These are phyloP conservation scores for Erebia palarica DNA, from an alignment of 2,888 invertebrate genomes.

Conservation along the genomic window DNA sequence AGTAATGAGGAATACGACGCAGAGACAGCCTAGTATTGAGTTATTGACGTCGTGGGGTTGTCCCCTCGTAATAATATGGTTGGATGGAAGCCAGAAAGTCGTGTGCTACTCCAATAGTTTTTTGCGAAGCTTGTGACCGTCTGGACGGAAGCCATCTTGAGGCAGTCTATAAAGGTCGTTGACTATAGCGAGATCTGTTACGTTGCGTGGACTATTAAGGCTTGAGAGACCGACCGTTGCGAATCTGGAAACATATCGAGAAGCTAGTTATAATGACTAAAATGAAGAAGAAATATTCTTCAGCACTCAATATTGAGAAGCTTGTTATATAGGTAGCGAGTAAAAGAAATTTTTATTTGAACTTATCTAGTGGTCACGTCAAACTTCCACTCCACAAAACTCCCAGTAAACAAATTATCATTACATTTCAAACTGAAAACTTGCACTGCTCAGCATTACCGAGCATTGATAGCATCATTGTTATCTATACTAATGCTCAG, in stretches of 20 bases:
- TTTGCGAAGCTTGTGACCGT: slow-evolving; percentile 54
- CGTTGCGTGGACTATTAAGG: slow-evolving; percentile 17
- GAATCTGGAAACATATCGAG: neutral
- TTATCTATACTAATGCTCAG: no score
- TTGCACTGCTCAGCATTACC: no score
- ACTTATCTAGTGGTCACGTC: no score
- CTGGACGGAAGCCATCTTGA: slow-evolving; percentile 64
- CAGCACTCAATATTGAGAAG: no score
- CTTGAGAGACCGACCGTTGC: neutral
- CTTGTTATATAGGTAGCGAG: no score
- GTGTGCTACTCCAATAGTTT: slow-evolving; percentile 55
- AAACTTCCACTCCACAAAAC: no score
- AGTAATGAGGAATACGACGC: no score
- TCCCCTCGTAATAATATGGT: slow-evolving; percentile 41
- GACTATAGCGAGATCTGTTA: slow-evolving; percentile 25
- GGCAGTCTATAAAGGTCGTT: slow-evolving; percentile 54
- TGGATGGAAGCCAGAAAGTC: slow-evolving; percentile 61
- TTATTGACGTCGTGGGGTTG: slow-evolving; percentile 30
- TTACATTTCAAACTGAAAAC: no score
- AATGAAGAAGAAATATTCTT: neutral
- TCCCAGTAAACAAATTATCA: no score
- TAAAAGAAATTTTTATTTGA: no score
- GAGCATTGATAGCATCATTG: no score
- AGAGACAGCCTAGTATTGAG: no score
- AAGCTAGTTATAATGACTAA: neutral